Base-by-base conservation (phyloP, 2,113 vertebrate genomes). In the Mus pahari region DNA sequence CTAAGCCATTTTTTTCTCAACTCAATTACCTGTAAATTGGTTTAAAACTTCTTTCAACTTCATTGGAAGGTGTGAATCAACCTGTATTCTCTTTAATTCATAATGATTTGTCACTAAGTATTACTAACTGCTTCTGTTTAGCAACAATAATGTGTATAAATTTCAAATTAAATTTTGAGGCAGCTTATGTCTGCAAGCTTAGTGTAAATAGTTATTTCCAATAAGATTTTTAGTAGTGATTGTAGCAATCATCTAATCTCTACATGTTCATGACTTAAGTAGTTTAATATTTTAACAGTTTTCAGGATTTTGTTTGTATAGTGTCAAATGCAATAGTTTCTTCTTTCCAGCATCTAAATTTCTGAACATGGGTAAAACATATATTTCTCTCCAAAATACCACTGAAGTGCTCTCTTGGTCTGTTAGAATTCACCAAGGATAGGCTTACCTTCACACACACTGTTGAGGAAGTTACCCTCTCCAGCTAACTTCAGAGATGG, bases 281-380 rank as follows among this genome's bases (percentile, higher is more conserved):
- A 68, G 82, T 95, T 92, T 42, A 95, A 92, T 10, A 75, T 42
- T 91, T 82, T 79, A 92, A 62, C 74, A 0, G 68, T 31, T 84
- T 86, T 28, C 48, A 74, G 50, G 78, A 73, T 50, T 91, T 77
- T 92, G 45, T 94, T 58, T 89, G 11, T 78, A 53, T 64, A 45
- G 68, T n/a, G 22, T 78, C 26, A 86, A 89, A 89, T 28, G 79
- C 86, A 68, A 26, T 12, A 64, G 88, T 95, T n/a, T 88, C 39
- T 95, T 90, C 22, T 74, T 75, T 90, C 68, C 36, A n/a, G 68
- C 33, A n/a, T 71, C 70, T 71, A 26, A 42, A 81, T 60, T 82
- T 87, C 71, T 75, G 31, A 92, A 86, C 16, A 84, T 24, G 31
- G 68, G 22, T 82, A 33, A 94, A 89, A 82, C 28, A 64, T 70